These are phyloP conservation scores for Drosophila nigricruria DNA, from an alignment of 2,888 invertebrate species.

Conservation along the genomic window DNA sequence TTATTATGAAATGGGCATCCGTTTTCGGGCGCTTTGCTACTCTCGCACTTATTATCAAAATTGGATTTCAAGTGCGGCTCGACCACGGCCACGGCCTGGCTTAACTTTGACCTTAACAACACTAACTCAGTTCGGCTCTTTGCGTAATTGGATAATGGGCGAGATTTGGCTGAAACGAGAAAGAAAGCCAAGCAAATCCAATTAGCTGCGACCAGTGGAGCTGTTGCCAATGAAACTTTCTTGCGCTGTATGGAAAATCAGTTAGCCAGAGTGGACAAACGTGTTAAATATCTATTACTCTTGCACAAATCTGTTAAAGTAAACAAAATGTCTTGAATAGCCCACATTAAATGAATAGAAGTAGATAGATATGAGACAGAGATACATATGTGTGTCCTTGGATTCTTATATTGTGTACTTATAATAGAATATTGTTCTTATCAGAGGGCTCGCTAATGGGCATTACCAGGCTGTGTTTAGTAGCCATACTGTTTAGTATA, in stretches of 20 bases:
- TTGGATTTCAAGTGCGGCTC: conserved; percentile 70
- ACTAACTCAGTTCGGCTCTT: conserved; percentile 57
- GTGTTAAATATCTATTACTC: conserved; percentile 5
- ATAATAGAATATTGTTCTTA: background rate
- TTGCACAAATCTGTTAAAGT: background rate
- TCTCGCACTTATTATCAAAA: conserved; percentile 69
- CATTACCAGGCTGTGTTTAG: background rate
- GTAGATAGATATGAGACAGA: background rate
- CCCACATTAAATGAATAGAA: background rate
- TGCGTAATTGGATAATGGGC: conserved; percentile 71
- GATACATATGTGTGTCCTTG: background rate
- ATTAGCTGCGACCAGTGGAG: conserved; percentile 52
- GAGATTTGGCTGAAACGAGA: conserved; percentile 52
- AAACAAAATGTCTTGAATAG: background rate
- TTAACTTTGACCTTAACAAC: conserved; percentile 68
- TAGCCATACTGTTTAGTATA: no score
- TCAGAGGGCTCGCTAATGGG: background rate
- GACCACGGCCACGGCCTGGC: conserved; percentile 15
- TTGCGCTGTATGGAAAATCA: background rate
- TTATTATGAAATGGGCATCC: conserved; percentile 75
- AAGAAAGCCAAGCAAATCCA: conserved; percentile 55
- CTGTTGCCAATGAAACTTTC: conserved; percentile 30
- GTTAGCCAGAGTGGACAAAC: background rate
- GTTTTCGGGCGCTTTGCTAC: conserved; percentile 36
- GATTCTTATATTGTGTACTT: background rate